These are phyloP conservation scores for Coturnix japonica DNA, from an alignment of 2,113 vertebrate species.

Conservation along the genomic window DNA sequence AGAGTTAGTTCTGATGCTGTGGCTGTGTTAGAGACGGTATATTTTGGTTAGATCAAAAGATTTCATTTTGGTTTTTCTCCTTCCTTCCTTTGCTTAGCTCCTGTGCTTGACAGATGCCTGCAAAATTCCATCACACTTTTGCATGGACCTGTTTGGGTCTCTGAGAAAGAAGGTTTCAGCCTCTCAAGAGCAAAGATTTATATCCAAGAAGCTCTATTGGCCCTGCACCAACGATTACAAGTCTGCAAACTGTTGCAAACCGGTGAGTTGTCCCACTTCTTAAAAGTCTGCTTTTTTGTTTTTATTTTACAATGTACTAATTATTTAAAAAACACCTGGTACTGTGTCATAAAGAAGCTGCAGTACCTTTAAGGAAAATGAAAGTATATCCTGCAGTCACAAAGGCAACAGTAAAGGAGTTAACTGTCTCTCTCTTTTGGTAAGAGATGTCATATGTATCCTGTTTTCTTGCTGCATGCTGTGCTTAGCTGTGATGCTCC, in stretches of 20 bases:
- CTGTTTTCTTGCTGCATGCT: conserved; percentile 56
- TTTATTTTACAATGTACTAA: conserved; percentile 51
- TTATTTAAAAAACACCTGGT: conserved; percentile 57
- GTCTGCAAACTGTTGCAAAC: conserved; percentile 73
- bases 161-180: conserved; percentile 78
- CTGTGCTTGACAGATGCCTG: conserved; percentile 79
- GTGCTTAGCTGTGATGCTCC: conserved; percentile 43
- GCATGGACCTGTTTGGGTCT: conserved; percentile 76
- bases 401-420: conserved; percentile 66
- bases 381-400: conserved; percentile 65
- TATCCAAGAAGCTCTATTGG: conserved; percentile 75
- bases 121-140: conserved; percentile 79
- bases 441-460: conserved; percentile 61
- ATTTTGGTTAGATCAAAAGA: conserved; percentile 72
- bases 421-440: conserved; percentile 74
- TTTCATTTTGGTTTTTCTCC: conserved; percentile 40
- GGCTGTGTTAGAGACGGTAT: conserved; percentile 59
- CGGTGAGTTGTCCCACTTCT: conserved; percentile 81
- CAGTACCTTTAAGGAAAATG: conserved; percentile 56
- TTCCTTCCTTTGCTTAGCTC: conserved; percentile 50
- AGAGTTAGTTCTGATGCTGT: conserved; percentile 66
- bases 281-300: conserved; percentile 57
- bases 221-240: conserved; percentile 71
- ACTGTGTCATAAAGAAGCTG: conserved; percentile 63
- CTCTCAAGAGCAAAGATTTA: conserved; percentile 76